A percentile compares a stretch with the other conserved stretches of the same genome.
Conservation (phyloP, 2,888 invertebrate species). For the Syrista parreyssii region DNA sequence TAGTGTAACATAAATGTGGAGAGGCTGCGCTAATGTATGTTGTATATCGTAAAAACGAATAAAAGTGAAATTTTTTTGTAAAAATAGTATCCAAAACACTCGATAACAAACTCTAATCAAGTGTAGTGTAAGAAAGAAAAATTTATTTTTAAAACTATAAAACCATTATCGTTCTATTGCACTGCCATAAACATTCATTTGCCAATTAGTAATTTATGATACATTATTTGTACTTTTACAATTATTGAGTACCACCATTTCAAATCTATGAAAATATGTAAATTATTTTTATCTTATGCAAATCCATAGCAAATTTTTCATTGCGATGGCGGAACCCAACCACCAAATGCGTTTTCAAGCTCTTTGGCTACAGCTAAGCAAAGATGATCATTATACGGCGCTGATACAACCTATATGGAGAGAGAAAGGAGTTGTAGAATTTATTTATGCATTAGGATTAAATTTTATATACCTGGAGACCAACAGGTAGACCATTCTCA, state of each 20-base stretch:
- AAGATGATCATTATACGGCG: constrained; percentile 77
- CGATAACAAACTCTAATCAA: no score
- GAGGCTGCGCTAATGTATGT: not conserved
- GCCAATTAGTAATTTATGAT: no score
- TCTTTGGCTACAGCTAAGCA: constrained; percentile 80
- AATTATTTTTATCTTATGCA: no score
- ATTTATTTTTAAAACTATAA: no score
- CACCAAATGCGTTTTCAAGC: constrained; percentile 77
- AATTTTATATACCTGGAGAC: constrained; percentile 72
- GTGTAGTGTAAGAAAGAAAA: no score
- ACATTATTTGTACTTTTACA: no score
- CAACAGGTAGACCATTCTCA: constrained; percentile 78
- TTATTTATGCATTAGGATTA: not conserved
- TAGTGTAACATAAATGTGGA: not conserved
- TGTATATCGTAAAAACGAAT: not conserved
- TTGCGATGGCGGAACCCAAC: constrained; percentile 74
- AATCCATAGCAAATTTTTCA: not conserved
- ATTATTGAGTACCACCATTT: no score
- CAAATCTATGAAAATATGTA: no score
- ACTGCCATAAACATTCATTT: no score
- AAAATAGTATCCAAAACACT: no score
- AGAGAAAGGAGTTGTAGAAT: not conserved
- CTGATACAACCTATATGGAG: constrained; percentile 71
- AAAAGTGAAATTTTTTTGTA: not conserved
- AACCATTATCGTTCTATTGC: no score